Conservation (phyloP, 2,888 invertebrate genomes). For the Chironomus tentans region DNA sequence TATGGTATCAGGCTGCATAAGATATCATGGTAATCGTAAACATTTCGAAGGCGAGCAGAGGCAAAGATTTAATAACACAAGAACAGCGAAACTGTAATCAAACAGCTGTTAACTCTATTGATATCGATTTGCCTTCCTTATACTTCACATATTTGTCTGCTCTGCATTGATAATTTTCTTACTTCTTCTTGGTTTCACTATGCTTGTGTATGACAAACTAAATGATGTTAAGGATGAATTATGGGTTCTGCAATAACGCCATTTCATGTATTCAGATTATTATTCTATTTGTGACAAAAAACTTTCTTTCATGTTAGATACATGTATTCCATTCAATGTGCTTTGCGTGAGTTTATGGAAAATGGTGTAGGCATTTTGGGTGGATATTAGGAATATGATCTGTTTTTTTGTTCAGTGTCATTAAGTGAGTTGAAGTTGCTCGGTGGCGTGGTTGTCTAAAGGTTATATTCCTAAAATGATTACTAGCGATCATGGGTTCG, state of each 20-base stretch:
- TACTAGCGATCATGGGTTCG: too few relatives aligned
- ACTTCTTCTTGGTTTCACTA: not conserved
- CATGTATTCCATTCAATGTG: too few relatives aligned
- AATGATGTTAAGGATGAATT: not conserved
- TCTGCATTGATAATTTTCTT: not conserved
- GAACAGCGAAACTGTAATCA: not conserved
- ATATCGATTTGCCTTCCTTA: conserved; percentile 7
- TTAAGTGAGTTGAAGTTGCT: too few relatives aligned
- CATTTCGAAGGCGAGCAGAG: not conserved
- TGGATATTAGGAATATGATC: too few relatives aligned
- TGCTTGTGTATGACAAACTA: not conserved
- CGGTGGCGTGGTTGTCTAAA: too few relatives aligned
- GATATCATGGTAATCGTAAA: not conserved
- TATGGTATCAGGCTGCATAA: not conserved
- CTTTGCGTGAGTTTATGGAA: too few relatives aligned
- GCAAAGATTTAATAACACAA: conserved; percentile 5
- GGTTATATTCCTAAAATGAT: too few relatives aligned
- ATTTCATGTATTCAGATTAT: not conserved
- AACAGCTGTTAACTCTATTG: conserved; percentile 5
- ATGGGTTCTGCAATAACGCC: not conserved
- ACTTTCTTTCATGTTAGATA: too few relatives aligned
- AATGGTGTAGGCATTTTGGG: too few relatives aligned
- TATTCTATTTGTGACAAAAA: not conserved
- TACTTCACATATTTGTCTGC: not conserved
- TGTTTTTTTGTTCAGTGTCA: too few relatives aligned